Evolutionary conservation across 2,888 invertebrate species (phyloP), one percentile per base, ranked within the genome.

Genomic region (Perizoma affinitatum): DNA sequence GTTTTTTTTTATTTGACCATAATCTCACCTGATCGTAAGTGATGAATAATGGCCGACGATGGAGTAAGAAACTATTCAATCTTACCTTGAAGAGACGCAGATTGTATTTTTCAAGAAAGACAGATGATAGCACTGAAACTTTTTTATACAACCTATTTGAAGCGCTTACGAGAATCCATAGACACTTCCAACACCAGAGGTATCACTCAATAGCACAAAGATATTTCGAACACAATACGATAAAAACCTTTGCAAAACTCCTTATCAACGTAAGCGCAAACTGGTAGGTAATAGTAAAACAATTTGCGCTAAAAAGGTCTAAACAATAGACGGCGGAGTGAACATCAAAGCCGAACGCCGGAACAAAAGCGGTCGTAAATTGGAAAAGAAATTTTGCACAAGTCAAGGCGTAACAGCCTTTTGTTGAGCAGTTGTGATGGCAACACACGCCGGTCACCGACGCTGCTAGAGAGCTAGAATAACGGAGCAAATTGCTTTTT

Each of bases 331-430:
- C 64, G 61, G 58, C 51, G 5, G 33, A 38, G 43, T 10, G 48
- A 44, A 55, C 57, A 58, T 63, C 70, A 71, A 69, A 69, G 67
- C 40, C 9, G 58, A 56, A 51, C 59, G 10, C 36, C 52, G 49
- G 50, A 81, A 88, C 86, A 88, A 88, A 87, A 80, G 77, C 68
- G 54, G 64, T 82, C 84, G 74, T 90, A 88, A 90, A 88, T 76
- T 66, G 75, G 89, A 42, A 90, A 87, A 87, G 86, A 90, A 86
- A 87, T 90, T 88, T 90, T 88, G 89, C 89, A 82, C 88, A 84
- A 83, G 71, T 70, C 50, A n/a, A 46, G 9, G 42, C 40, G 51
- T 55, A 33, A 58, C 44, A 40, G 44, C 54, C 62, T 63, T 63
- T 61, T 57, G 57, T 62, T 11, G 40, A 43, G 40, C 33, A n/a